phyloP scores from a whole-genome alignment of 2,888 invertebrate genomes.

The Brenthis ino region DNA sequence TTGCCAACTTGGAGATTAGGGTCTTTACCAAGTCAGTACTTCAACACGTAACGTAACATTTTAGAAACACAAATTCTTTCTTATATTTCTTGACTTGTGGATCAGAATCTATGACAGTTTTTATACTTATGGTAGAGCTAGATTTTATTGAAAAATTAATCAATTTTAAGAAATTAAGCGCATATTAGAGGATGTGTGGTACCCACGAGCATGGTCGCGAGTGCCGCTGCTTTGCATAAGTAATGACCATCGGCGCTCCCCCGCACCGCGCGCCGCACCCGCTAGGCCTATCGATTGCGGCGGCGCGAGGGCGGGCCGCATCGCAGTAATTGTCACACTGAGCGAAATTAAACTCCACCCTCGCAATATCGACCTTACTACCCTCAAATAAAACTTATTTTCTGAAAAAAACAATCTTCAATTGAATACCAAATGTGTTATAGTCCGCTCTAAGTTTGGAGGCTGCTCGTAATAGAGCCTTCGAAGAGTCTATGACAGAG shows the following conservation, averaged over 20 bases:
- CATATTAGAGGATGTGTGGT: slow-evolving; percentile 48
- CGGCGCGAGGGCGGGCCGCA: slow-evolving; percentile 82
- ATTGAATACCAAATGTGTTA: slow-evolving; percentile 78
- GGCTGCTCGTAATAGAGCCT: slow-evolving; percentile 80
- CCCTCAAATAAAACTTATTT: slow-evolving; percentile 66
- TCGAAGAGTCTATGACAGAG: slow-evolving; percentile 81
- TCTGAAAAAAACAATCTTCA: slow-evolving; percentile 46
- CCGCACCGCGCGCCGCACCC: slow-evolving; percentile 79
- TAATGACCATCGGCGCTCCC: slow-evolving; percentile 62
- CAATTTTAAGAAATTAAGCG: slow-evolving; percentile 14
- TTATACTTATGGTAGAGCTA: background rate
- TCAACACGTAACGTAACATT: slow-evolving; percentile 7
- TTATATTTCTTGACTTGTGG: background rate
- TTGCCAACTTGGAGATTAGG: slow-evolving; percentile 65
- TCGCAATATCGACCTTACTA: slow-evolving; percentile 71
- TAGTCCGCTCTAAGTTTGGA: slow-evolving; percentile 79
- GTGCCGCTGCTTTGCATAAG: slow-evolving; percentile 78
- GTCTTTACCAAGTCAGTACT: slow-evolving; percentile 41
- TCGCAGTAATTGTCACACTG: slow-evolving; percentile 81
- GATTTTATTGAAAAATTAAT: background rate
- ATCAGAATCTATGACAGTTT: background rate
- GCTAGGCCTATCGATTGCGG: slow-evolving; percentile 88
- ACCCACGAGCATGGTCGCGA: slow-evolving; percentile 44
- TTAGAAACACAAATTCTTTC: background rate
- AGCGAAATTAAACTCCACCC: slow-evolving; percentile 71